Evolutionary conservation across 1,140 invertebrate species (phyloP).

Genomic region (Drosophila nasuta): DNA sequence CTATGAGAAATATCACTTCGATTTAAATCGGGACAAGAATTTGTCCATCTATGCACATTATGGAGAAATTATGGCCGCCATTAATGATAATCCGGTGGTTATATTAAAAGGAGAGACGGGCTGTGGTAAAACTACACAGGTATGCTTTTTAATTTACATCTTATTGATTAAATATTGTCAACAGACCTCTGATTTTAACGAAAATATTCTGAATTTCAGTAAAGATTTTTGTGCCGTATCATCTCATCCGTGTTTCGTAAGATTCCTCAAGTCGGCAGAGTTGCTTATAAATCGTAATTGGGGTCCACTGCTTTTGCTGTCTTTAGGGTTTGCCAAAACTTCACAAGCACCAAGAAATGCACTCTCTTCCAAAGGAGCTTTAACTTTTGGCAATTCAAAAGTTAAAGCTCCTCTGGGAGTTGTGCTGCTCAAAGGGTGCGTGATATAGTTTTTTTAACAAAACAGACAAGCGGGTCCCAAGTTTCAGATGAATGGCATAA

Average conservation of each 20-base stretch:
- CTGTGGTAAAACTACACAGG: constrained; percentile 95
- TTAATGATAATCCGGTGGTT: too few species aligned
- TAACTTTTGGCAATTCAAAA: constrained; percentile 58
- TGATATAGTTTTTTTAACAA: constrained; percentile 20
- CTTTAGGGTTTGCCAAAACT: constrained; percentile 35
- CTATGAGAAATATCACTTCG: constrained; percentile 68
- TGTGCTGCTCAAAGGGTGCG: neutral
- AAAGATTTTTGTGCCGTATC: constrained; percentile 55
- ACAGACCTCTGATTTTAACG: constrained; percentile 37
- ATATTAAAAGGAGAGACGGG: constrained; percentile 81
- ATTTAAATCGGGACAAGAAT: constrained; percentile 62
- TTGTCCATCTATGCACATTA: constrained; percentile 69
- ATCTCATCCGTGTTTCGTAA: constrained; percentile 75
- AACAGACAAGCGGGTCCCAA: too few species aligned
- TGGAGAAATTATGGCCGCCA: constrained; percentile 64
- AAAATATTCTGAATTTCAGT: constrained; percentile 53
- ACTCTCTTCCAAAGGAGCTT: neutral
- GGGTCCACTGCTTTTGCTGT: neutral
- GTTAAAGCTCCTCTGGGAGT: constrained; percentile 54
- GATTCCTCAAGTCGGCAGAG: constrained; percentile 58
- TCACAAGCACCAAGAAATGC: constrained; percentile 77
- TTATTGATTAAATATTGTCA: too few species aligned
- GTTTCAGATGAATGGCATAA: too few species aligned
- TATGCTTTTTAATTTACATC: constrained; percentile 29
- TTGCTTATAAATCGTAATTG: constrained; percentile 25